Evolutionary conservation across 2,888 invertebrate species (phyloP).

Genomic region (Platynereis dumerilii): DNA sequence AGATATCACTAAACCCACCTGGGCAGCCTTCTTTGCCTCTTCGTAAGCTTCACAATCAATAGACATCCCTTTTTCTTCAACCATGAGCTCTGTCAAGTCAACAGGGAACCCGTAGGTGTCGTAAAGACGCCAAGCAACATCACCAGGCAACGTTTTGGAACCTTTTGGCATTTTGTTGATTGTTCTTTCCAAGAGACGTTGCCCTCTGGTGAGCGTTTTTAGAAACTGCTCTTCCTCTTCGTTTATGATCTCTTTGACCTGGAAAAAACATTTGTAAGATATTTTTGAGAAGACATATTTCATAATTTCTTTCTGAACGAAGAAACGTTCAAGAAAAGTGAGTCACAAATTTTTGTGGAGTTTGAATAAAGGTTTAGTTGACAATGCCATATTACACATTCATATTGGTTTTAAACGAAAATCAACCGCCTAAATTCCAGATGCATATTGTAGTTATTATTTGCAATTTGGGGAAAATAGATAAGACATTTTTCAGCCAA

Average conservation of each 20-base stretch:
- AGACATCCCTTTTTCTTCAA: slow-evolving; percentile 88
- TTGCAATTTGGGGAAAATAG: too few relatives aligned
- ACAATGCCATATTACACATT: too few relatives aligned
- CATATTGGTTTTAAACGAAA: too few relatives aligned
- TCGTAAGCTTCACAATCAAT: slow-evolving; percentile 93
- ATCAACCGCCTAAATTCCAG: too few relatives aligned
- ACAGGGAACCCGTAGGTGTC: slow-evolving; percentile 99
- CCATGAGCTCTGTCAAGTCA: slow-evolving; percentile 96
- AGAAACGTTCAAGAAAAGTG: not conserved
- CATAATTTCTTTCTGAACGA: not conserved
- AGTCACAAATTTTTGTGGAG: not conserved
- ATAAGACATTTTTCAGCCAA: too few relatives aligned
- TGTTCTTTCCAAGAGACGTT: slow-evolving; percentile 87
- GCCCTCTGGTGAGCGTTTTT: slow-evolving; percentile 90
- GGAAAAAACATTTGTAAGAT: not conserved
- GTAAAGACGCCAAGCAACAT: slow-evolving; percentile 97
- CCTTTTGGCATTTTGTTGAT: slow-evolving; percentile 78
- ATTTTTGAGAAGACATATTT: slow-evolving; percentile 12
- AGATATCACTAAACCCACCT: slow-evolving; percentile 49
- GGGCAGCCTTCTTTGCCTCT: slow-evolving; percentile 85
- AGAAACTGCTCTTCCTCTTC: slow-evolving; percentile 98
- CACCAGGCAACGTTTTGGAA: slow-evolving; percentile 79
- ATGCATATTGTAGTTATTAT: too few relatives aligned
- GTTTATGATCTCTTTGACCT: slow-evolving; percentile 86
- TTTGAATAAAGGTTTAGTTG: too few relatives aligned